Evolutionary conservation across 1,140 invertebrate genomes (phyloP).

Genomic region (Trypoxylus dichotomus): DNA sequence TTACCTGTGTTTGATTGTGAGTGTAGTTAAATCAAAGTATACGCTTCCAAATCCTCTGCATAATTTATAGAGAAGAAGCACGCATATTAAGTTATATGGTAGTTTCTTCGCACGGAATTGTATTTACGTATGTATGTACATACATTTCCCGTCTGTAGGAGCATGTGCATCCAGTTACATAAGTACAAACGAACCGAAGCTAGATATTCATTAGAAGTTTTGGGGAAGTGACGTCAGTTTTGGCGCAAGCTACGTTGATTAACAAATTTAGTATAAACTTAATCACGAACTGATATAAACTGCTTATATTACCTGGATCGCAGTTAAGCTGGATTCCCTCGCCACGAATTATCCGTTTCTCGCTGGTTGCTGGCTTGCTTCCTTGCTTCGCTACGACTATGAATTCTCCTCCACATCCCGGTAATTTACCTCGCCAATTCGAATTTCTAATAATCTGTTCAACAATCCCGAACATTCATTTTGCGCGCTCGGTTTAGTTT

Average conservation of each 20-base stretch:
- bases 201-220: constrained; percentile 1
- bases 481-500: not conserved
- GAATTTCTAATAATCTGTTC: constrained; percentile 3
- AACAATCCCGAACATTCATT: constrained; percentile 6
- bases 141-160: not conserved
- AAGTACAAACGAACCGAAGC: not conserved
- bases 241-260: not conserved
- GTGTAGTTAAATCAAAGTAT: too few relatives aligned
- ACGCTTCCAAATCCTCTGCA: too few relatives aligned
- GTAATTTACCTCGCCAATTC: not conserved
- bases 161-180: not conserved
- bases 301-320: constrained; percentile 15
- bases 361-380: too few relatives aligned
- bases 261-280: constrained; percentile 18
- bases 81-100: too few relatives aligned
- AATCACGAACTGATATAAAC: constrained; percentile 18
- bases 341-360: not conserved
- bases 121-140: too few relatives aligned
- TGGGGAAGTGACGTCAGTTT: not conserved
- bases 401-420: not conserved
- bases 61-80: too few relatives aligned
- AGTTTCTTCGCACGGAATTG: too few relatives aligned
- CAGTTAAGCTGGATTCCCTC: not conserved
- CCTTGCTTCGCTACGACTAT: not conserved
- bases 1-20: too few relatives aligned